Percentiles rank a stretch among this genome's conserved stretches.
These are phyloP conservation scores for Bubo bubo DNA, from an alignment of 2,113 vertebrate genomes.

Conservation along the genomic window DNA sequence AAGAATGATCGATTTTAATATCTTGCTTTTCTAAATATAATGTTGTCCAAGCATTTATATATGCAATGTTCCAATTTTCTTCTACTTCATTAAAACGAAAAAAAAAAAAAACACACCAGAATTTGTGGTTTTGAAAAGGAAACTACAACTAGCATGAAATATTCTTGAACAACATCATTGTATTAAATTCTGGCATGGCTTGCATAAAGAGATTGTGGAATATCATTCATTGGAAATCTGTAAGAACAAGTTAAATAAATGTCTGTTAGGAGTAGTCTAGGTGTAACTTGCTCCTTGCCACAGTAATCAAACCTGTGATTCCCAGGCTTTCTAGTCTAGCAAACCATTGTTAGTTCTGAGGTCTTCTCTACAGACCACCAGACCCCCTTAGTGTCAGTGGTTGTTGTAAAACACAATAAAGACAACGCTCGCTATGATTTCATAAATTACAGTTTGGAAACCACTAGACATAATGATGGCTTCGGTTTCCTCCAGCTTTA, in stretches of 20 bases:
- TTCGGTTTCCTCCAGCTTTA: neutral
- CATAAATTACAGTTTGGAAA: neutral
- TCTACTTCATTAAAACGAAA: neutral
- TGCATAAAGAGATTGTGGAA: neutral
- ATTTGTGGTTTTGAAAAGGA: neutral
- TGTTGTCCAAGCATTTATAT: neutral
- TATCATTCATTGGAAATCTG: neutral
- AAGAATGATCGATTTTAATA: neutral
- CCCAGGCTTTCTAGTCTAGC: neutral
- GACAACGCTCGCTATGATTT: accelerated
- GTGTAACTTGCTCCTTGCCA: neutral
- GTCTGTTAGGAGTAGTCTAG: neutral
- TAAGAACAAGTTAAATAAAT: neutral
- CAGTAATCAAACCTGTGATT: neutral
- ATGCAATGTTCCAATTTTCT: neutral
- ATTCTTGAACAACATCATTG: neutral
- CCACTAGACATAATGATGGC: neutral
- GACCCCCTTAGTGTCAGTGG: neutral
- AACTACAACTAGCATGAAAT: neutral
- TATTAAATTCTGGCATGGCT: neutral
- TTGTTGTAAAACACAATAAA: neutral
- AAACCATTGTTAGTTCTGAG: neutral
- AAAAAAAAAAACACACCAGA: neutral
- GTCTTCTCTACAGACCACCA: neutral
- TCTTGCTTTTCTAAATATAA: neutral